Evolutionary conservation across 2,797 vertebrate genomes (phyloP).

Genomic region (Loriculus beryllinus): DNA sequence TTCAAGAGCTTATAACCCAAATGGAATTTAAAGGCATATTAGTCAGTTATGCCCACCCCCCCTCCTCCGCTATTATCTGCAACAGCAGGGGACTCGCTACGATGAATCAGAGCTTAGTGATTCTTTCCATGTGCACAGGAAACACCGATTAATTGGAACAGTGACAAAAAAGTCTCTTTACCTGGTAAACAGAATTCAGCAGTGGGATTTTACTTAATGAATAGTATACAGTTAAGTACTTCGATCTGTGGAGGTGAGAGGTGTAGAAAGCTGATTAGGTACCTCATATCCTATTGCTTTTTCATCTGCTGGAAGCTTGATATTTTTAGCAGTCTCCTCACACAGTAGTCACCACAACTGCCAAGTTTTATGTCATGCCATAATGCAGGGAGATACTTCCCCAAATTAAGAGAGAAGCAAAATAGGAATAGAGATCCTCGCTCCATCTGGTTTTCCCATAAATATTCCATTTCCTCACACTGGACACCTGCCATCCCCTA

Average conservation of each 20-base stretch:
- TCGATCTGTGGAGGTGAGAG: neutral
- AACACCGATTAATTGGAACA: constrained; percentile 33
- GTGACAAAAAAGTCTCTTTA: neutral
- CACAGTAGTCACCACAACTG: neutral
- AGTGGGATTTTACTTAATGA: constrained; percentile 37
- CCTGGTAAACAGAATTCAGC: constrained; percentile 45
- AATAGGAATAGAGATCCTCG: neutral
- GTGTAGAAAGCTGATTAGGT: constrained; percentile 29
- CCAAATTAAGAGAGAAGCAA: neutral
- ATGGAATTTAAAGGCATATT: constrained; percentile 18
- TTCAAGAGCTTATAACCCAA: neutral
- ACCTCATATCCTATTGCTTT: constrained; percentile 5
- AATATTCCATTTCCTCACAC: neutral
- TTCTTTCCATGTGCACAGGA: constrained; percentile 41
- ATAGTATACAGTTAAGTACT: neutral
- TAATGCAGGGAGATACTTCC: neutral
- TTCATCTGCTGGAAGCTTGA: neutral
- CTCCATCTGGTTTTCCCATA: neutral
- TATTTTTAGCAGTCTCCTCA: constrained; percentile 26
- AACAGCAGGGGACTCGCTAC: neutral
- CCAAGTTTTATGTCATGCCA: neutral
- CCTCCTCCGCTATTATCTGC: neutral
- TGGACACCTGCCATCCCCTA: neutral
- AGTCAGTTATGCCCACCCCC: constrained; percentile 6
- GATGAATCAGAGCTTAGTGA: constrained; percentile 7